Conservation (phyloP, 2,888 invertebrate species). For the Aethes cnicana region DNA sequence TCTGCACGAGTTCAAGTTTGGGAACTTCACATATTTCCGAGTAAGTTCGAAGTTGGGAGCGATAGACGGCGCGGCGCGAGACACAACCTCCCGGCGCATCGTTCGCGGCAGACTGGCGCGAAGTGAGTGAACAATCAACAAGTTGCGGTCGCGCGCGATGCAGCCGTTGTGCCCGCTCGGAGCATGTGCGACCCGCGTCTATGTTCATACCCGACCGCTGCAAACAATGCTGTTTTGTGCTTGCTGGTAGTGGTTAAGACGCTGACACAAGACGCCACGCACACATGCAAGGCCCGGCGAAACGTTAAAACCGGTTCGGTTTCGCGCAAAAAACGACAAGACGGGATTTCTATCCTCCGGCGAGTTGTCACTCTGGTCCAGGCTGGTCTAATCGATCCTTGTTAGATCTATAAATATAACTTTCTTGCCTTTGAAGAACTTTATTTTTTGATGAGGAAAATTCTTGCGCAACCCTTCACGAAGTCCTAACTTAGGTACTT, state of each 20-base stretch:
- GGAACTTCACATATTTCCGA: slow-evolving; percentile 80
- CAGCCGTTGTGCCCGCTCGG: slow-evolving; percentile 58
- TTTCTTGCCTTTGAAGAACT: slow-evolving; percentile 11
- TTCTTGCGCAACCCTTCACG: no score
- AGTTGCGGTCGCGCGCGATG: slow-evolving; percentile 70
- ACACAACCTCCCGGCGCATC: slow-evolving; percentile 74
- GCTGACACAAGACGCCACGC: slow-evolving; percentile 13
- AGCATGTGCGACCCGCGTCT: slow-evolving; percentile 73
- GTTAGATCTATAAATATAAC: slow-evolving; percentile 33
- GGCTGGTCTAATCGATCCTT: slow-evolving; percentile 43
- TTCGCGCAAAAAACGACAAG: slow-evolving; percentile 75
- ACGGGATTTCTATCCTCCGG: slow-evolving; percentile 48
- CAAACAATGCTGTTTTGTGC: slow-evolving; percentile 54
- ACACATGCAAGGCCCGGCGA: slow-evolving; percentile 43
- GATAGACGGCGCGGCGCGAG: slow-evolving; percentile 55
- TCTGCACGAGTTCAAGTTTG: slow-evolving; percentile 61
- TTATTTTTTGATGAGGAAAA: slow-evolving; percentile 14
- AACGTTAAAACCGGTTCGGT: slow-evolving; percentile 64
- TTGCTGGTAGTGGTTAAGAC: slow-evolving; percentile 6
- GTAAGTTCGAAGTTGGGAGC: slow-evolving; percentile 74
- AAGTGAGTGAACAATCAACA: slow-evolving; percentile 80
- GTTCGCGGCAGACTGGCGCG: slow-evolving; percentile 70
- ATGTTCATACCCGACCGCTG: slow-evolving; percentile 62
- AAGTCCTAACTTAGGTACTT: no score
- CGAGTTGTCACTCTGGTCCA: slow-evolving; percentile 43